Base-by-base conservation (phyloP, 2,888 invertebrate species). In the Andricus curvator region DNA sequence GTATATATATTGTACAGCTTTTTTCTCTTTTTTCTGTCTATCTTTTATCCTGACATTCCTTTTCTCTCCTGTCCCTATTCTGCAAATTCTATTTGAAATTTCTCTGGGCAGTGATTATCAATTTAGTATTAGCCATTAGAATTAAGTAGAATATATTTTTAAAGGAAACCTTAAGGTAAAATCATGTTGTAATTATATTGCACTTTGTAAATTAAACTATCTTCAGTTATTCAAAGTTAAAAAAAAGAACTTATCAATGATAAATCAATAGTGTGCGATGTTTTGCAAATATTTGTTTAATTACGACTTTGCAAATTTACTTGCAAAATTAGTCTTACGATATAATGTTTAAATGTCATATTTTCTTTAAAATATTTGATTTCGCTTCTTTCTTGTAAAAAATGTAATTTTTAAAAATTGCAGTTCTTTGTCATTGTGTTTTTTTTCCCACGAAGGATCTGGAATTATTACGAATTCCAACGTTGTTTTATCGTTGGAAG, bases 61-160 rank as follows among this genome's bases (percentile, higher is more conserved):
- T 22, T 22, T 68, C 77, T 62, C 17, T 81, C 62, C 65, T 33
- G 13, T 44, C 62, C 66, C 66, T 78, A 60, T 80, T 48, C 78
- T 67, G 65, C 60, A 81, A 79, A 51, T 11, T 70, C 25, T 70
- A 70, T 17, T 33, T 56, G 17, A 48, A 68, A 68, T 68, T 68
- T 33, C n/a, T 25, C 70, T 70, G 0, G 60, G 60, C 25, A 15
- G 11, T 4, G 25, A 62, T 60, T 48, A 48, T 48, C n/a, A 6
- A 56, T 56, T 56, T n/a, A n/a, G n/a, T n/a, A 11, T 56, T 11
- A 56, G 56, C 56, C 11, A n/a, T 56, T 56, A n/a, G 11, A 56
- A 9, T 9, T 56, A n/a, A 11, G 56, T 56, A n/a, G 56, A 56
- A n/a, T 56, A 11, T n/a, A n/a, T 56, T 56, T 20, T n/a, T 1